Evolutionary conservation across 2,113 vertebrate species (phyloP), one percentile per base, ranked within the genome.

Genomic region (Nesoenas mayeri): DNA sequence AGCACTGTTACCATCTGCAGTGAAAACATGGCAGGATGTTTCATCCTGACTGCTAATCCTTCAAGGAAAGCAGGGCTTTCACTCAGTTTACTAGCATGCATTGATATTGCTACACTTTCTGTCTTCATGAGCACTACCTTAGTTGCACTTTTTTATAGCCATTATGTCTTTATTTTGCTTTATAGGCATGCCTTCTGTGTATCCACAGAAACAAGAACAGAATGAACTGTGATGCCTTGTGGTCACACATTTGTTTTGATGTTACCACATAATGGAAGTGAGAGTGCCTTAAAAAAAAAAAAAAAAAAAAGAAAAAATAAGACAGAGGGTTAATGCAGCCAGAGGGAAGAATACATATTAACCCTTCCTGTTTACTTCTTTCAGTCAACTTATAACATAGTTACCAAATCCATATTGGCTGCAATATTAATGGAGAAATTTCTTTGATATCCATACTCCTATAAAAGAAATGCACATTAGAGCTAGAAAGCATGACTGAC

Each of bases 201-300:
- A 91, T 62, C 85, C 61, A 89, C 81, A 81, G 92, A 93, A 95
- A 95, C 79, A 89, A 94, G 60, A 11, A 47, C 28, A 51, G 47
- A 74, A 87, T 54, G 36, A 91, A 54, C 69, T 58, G 36, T 36
- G 28, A 79, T 93, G 51, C 15, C 28, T 87, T 74, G 47, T 54
- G n/a, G 64, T 40, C 26, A 60, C 53, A 79, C 0, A 0, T 56
- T 87, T 93, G 12, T 65, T 87, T 74, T 72, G 40, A 74, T 80
- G 36, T 28, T 25, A 50, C 10, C 36, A 48, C 10, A 40, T 42
- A 83, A 77, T 26, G 50, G 40, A 64, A 69, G 4, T 7, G 9
- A 51, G 29, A 87, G 9, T 18, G 10, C 11, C 54, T 67, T 48
- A 34, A 19, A 32, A 40, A 64, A 50, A 51, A 57, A 20, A 61